Evolutionary conservation across 2,888 invertebrate genomes (phyloP).

Genomic region (Amblyteles armatorius): DNA sequence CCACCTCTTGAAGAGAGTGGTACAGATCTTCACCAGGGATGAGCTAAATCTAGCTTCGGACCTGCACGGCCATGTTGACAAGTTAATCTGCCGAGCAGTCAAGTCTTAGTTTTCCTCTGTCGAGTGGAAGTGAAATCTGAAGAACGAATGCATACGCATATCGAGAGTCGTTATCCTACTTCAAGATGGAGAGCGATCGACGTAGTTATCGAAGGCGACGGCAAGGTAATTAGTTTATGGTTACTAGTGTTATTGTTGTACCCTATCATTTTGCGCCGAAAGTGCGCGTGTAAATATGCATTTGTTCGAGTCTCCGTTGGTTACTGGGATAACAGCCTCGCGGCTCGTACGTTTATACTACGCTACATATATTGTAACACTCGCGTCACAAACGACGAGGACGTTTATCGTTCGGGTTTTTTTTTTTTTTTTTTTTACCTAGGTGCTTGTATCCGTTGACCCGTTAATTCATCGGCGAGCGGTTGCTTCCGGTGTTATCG

Average conservation of each 20-base stretch:
- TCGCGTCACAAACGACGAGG: slow-evolving; percentile 3
- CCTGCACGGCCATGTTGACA: neutral
- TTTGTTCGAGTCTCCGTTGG: neutral
- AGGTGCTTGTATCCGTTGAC: slow-evolving; percentile 30
- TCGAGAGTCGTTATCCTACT: neutral
- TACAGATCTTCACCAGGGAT: too few species aligned
- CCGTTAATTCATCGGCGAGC: slow-evolving; percentile 41
- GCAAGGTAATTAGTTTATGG: neutral
- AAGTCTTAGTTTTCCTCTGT: neutral
- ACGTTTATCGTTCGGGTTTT: neutral
- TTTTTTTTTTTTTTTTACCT: slow-evolving; percentile 1
- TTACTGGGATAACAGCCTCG: neutral
- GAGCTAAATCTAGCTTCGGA: neutral
- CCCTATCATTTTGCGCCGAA: neutral
- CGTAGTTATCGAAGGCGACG: neutral
- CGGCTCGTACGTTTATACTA: neutral
- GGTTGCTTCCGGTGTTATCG: slow-evolving; percentile 32
- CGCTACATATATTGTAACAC: slow-evolving; percentile 2
- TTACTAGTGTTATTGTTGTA: neutral
- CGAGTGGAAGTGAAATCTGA: neutral
- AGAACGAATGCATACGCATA: neutral
- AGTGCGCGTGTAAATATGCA: slow-evolving; percentile 31
- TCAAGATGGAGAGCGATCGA: neutral
- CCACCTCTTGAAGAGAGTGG: too few species aligned
- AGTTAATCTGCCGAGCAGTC: neutral